These are phyloP conservation scores for Mactra quadrangularis DNA, from an alignment of 1,140 invertebrate genomes.

Conservation along the genomic window DNA sequence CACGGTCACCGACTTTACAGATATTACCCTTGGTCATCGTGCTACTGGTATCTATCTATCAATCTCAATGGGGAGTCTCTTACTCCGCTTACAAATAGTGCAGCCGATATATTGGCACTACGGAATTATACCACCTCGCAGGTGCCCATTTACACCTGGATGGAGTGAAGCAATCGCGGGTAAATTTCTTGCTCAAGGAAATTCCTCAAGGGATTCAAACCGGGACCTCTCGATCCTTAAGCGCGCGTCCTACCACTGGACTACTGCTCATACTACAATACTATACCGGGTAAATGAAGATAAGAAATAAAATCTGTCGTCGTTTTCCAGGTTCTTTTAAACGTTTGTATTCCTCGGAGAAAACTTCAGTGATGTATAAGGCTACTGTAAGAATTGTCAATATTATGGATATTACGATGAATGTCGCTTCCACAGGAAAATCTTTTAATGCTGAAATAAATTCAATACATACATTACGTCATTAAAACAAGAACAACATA, in stretches of 20 bases:
- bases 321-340: slow-evolving; percentile 27
- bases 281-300: slow-evolving; percentile 12
- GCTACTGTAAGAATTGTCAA: background rate
- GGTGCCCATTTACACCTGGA: no score
- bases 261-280: no score
- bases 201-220: background rate
- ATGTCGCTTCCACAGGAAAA: background rate
- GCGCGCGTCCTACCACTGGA: background rate
- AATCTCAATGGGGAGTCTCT: no score
- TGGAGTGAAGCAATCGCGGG: no score
- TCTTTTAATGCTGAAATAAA: background rate
- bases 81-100: background rate
- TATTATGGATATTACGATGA: background rate
- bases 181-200: no score
- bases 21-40: no score
- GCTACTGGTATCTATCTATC: no score
- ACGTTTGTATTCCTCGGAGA: background rate
- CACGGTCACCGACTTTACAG: no score
- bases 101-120: no score
- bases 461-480: no score
- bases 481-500: no score
- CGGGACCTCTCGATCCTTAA: background rate
- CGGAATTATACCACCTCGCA: no score
- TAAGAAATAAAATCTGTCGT: slow-evolving; percentile 10
- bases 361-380: slow-evolving; percentile 11